Evolutionary conservation across 2,797 vertebrate genomes (phyloP).

Genomic region (Molossus alvarezi): DNA sequence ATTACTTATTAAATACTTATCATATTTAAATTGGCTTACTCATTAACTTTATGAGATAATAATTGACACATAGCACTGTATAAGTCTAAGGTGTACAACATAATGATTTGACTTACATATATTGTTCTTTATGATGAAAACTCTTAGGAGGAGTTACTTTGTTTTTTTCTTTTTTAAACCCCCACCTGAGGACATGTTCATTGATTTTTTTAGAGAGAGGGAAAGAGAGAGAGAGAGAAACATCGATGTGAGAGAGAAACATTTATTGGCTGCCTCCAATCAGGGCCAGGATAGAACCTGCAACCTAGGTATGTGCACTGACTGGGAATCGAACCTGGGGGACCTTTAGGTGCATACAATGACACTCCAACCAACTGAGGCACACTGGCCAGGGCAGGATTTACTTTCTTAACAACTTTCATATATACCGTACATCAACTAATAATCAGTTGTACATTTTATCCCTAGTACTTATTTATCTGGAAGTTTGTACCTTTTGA

Average conservation of each 20-base stretch:
- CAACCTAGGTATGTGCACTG: not conserved
- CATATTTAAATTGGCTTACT: slow-evolving; percentile 46
- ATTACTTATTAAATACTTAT: slow-evolving; percentile 35
- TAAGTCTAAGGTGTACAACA: not conserved
- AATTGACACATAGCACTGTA: not conserved
- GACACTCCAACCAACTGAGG: not conserved
- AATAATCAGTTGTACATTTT: not conserved
- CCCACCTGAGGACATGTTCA: not conserved
- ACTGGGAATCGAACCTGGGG: not conserved
- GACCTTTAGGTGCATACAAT: not conserved
- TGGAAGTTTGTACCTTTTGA: not conserved
- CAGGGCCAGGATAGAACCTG: not conserved
- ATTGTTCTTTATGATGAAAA: not conserved
- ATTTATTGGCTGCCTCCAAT: not conserved
- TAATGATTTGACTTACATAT: not conserved
- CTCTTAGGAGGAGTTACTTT: not conserved
- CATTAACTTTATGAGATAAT: not conserved
- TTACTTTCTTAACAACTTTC: not conserved
- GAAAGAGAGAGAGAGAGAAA: not conserved
- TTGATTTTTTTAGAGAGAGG: not conserved
- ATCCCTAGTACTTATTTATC: not conserved
- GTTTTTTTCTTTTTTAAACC: not conserved
- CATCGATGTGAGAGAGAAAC: not conserved
- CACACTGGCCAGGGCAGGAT: not conserved
- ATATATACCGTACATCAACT: not conserved